Base-by-base conservation (phyloP, 2,888 invertebrate species). In the Lypha dubia region DNA sequence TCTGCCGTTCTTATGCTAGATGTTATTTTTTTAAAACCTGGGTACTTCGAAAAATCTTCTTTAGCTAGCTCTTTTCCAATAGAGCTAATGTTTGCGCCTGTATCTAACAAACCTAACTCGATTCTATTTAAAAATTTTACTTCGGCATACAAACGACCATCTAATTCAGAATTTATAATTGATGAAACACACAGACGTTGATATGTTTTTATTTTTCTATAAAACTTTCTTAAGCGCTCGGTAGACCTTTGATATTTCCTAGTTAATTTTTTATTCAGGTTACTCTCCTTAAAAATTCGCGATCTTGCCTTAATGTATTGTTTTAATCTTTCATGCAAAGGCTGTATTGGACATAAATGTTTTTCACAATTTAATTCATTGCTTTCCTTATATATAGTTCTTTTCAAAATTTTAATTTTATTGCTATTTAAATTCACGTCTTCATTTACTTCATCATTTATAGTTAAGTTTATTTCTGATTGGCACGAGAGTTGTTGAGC, bases 221-320 rank as follows among this genome's bases (percentile, higher is more conserved):
- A 60, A 46, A 49, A 60, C 32, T 60, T 73, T 13, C 71, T 20
- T 53, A 71, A 28, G 11, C 71, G 56, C 9, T 53, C 56, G 9
- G 58, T 71, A 5, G 38, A 71, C 3, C 70, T 15, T 13, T 28
- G 56, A 20, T 60, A 60, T 20, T 20, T 60, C 5, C n/a, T 60
- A 7, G 11, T 9, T 13, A 60, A 35, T 11, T 60, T 17, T 20
- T 38, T 60, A 38, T 17, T 28, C 35, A 60, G 15, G 3, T 3
- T 24, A 0, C 17, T n/a, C 20, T 71, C 70, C 11, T 15, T 24
- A 58, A 71, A 71, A 71, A 8, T 15, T 35, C 35, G 38, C 15
- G 46, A n/a, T 44, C 56, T 56, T 9, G 15, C 7, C 15, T 38
- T 24, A 5, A 71, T 71, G 28, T 71, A 56, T 5, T 53, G 8